These are phyloP conservation scores for Emmelina monodactyla DNA, from an alignment of 2,888 invertebrate genomes.

Conservation along the genomic window DNA sequence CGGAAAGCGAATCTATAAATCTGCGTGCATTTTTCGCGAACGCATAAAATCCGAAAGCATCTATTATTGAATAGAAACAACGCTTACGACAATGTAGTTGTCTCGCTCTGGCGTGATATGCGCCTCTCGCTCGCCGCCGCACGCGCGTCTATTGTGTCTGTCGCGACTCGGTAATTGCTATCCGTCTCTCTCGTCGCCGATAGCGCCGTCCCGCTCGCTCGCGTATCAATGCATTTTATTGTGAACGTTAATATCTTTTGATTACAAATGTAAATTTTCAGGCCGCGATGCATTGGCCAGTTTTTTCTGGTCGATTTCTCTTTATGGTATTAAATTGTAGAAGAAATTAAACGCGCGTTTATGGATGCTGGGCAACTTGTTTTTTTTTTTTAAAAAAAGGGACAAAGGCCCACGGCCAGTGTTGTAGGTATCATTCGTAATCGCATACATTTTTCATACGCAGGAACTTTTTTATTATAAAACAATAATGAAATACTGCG, in stretches of 20 bases:
- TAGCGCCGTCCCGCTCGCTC: constrained; percentile 38
- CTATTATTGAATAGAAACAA: constrained; percentile 44
- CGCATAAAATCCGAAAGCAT: constrained; percentile 58
- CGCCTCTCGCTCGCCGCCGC: constrained; percentile 37
- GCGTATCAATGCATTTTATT: constrained; percentile 64
- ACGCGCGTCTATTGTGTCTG: constrained; percentile 62
- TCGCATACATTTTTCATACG: background rate
- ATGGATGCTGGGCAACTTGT: constrained; percentile 16
- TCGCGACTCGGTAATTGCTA: constrained; percentile 34
- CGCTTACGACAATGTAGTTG: constrained; percentile 21
- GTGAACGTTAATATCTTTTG: constrained; percentile 61
- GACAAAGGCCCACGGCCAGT: constrained; percentile 14
- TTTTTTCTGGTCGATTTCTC: constrained; percentile 50
- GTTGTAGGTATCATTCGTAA: constrained; percentile 19
- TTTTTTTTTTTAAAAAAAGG: constrained; percentile 19
- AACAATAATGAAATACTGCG: too few relatives aligned
- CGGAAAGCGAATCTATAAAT: constrained; percentile 52
- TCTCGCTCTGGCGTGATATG: constrained; percentile 31
- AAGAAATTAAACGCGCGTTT: constrained; percentile 30
- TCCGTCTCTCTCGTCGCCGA: constrained; percentile 30
- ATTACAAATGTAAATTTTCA: constrained; percentile 66
- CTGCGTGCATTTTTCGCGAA: constrained; percentile 56
- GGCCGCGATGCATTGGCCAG: constrained; percentile 55
- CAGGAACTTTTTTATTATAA: constrained; percentile 14
- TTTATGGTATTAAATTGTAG: constrained; percentile 55